Evolutionary conservation across 1,140 invertebrate genomes (phyloP).

Genomic region (Cherax destructor): DNA sequence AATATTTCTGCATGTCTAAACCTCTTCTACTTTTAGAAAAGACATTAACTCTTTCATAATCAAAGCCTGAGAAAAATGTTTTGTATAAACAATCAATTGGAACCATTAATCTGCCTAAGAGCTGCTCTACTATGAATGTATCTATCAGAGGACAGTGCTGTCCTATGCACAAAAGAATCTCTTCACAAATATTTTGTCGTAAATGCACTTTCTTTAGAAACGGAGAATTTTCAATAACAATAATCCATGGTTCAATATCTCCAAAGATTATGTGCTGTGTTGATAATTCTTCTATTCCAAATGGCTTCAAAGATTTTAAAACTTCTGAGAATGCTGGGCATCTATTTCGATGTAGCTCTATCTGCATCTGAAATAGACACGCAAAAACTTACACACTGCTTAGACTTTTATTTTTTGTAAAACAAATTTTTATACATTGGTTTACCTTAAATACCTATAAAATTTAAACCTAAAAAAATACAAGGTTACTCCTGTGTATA

Average conservation of each 20-base stretch:
- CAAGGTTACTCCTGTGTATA: no score
- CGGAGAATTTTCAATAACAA: conserved; percentile 39
- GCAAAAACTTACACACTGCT: not conserved
- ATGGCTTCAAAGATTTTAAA: conserved; percentile 20
- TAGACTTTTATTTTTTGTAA: no score
- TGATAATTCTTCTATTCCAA: conserved; percentile 52
- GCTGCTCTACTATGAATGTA: conserved; percentile 35
- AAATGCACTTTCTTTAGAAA: conserved; percentile 36
- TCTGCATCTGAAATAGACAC: conserved; percentile 31
- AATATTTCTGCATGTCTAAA: not conserved
- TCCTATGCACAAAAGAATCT: conserved; percentile 14
- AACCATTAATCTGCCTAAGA: conserved; percentile 38
- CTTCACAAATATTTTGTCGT: conserved; percentile 39
- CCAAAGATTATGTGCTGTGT: conserved; percentile 41
- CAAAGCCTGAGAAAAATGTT: conserved; percentile 36
- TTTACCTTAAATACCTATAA: no score
- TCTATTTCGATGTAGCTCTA: conserved; percentile 7
- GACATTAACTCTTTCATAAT: conserved; percentile 9
- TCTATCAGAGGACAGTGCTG: conserved; percentile 23
- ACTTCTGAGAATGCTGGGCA: conserved; percentile 27
- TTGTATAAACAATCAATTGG: conserved; percentile 44
- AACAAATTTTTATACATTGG: no score
- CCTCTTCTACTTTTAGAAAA: not conserved
- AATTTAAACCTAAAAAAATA: no score
- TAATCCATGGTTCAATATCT: conserved; percentile 14